These are phyloP conservation scores for Potamilus streckersoni DNA, from an alignment of 1,140 invertebrate species.

Conservation along the genomic window DNA sequence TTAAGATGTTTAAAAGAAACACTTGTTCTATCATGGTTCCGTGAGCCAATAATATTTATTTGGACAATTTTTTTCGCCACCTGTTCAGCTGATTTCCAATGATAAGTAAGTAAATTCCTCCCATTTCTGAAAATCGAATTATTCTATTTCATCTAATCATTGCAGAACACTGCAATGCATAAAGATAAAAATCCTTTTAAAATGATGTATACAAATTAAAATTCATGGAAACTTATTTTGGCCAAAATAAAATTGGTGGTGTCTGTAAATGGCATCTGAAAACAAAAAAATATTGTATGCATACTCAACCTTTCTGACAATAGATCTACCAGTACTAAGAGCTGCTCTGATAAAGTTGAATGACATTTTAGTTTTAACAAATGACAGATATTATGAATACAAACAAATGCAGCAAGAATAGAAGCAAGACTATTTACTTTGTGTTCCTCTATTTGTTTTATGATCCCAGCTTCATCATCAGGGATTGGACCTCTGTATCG, in stretches of 20 bases:
- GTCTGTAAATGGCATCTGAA: not conserved
- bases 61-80: too few relatives aligned
- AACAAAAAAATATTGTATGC: not conserved
- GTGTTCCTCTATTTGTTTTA: constrained; percentile 68
- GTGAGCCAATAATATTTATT: too few relatives aligned
- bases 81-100: too few relatives aligned
- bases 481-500: constrained; percentile 87
- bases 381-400: constrained; percentile 2
- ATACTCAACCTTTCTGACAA: not conserved
- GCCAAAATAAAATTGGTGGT: not conserved
- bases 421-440: constrained; percentile 43
- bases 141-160: too few relatives aligned
- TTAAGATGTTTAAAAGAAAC: too few relatives aligned
- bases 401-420: not conserved
- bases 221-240: too few relatives aligned
- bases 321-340: not conserved
- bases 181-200: too few relatives aligned
- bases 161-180: too few relatives aligned
- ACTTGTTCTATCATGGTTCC: too few relatives aligned
- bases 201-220: too few relatives aligned
- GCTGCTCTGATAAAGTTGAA: not conserved
- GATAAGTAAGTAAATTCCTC: too few relatives aligned
- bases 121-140: too few relatives aligned
- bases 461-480: constrained; percentile 77
- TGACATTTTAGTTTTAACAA: not conserved